Percentiles rank a stretch among this genome's conserved stretches.
phyloP scores from a whole-genome alignment of 2,888 invertebrate genomes.

The Caenorhabditis zanzibari region DNA sequence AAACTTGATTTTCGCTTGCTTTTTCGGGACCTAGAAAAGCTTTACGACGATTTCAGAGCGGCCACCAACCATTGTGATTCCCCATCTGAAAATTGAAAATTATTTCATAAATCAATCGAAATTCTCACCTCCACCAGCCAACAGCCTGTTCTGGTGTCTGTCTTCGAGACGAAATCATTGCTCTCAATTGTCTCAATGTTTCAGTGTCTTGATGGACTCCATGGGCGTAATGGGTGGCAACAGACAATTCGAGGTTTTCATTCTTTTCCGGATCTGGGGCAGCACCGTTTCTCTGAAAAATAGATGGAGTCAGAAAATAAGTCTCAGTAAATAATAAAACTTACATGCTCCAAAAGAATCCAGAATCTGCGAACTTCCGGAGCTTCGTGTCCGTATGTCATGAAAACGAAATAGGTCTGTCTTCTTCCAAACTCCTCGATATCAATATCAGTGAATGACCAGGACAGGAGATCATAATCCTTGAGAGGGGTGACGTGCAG shows the following conservation, averaged over 20 bases:
- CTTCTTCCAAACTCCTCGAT: slow-evolving; percentile 71
- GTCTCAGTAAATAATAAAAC: slow-evolving; percentile 12
- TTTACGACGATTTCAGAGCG: slow-evolving; percentile 78
- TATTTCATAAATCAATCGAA: neutral
- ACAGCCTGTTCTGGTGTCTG: slow-evolving; percentile 71
- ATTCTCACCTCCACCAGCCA: slow-evolving; percentile 74
- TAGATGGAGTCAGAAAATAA: neutral
- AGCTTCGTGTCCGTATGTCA: slow-evolving; percentile 80
- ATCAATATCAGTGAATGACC: slow-evolving; percentile 75
- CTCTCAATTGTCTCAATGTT: slow-evolving; percentile 79
- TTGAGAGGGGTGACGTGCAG: slow-evolving; percentile 82
- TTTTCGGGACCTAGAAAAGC: slow-evolving; percentile 53
- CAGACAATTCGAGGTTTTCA: slow-evolving; percentile 79
- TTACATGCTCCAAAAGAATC: slow-evolving; percentile 78
- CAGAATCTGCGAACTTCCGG: slow-evolving; percentile 79
- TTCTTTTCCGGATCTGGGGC: slow-evolving; percentile 68
- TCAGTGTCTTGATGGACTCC: slow-evolving; percentile 80
- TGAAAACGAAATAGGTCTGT: slow-evolving; percentile 82
- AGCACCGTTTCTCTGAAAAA: slow-evolving; percentile 56
- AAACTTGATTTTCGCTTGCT: neutral
- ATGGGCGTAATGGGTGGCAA: slow-evolving; percentile 82
- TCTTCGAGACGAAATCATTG: slow-evolving; percentile 76
- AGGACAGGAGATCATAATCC: slow-evolving; percentile 76
- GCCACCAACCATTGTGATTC: slow-evolving; percentile 81
- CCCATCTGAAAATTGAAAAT: slow-evolving; percentile 67